These are phyloP conservation scores for Hypomecis atomaria DNA, from an alignment of 2,888 invertebrate genomes.

Conservation along the genomic window DNA sequence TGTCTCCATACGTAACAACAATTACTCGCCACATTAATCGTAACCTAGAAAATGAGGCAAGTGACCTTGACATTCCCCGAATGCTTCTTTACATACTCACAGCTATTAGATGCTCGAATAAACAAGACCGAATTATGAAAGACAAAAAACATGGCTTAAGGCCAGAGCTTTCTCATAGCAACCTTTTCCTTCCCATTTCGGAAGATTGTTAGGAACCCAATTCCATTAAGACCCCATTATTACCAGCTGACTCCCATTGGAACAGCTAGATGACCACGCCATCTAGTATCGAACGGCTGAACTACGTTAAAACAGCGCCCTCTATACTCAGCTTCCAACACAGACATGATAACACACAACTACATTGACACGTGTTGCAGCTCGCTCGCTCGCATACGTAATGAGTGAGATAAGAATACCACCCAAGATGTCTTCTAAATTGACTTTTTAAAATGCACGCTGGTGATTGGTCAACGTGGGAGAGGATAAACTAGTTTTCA, in stretches of 20 bases:
- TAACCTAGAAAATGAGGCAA: slow-evolving; percentile 24
- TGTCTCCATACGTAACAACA: slow-evolving; percentile 3
- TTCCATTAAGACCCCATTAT: slow-evolving; percentile 53
- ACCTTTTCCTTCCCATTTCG: slow-evolving; percentile 36
- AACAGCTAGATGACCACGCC: slow-evolving; percentile 48
- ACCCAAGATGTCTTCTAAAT: slow-evolving; percentile 69
- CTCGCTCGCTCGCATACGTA: slow-evolving; percentile 63
- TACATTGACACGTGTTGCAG: slow-evolving; percentile 57
- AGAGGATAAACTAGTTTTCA: slow-evolving; percentile 64
- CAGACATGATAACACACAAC: slow-evolving; percentile 52
- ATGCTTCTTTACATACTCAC: slow-evolving; percentile 1
- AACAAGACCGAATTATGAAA: slow-evolving; percentile 17
- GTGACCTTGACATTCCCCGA: slow-evolving; percentile 28
- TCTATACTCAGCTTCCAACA: slow-evolving; percentile 53
- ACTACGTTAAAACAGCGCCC: slow-evolving; percentile 68
- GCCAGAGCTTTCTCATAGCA: slow-evolving; percentile 34
- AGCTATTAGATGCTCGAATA: slow-evolving; percentile 2
- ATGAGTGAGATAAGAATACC: slow-evolving; percentile 67
- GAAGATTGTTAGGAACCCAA: slow-evolving; percentile 43
- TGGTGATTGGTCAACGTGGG: slow-evolving; percentile 74
- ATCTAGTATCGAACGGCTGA: slow-evolving; percentile 59
- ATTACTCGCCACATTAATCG: slow-evolving; percentile 1
- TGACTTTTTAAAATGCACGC: slow-evolving; percentile 64
- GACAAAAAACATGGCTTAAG: slow-evolving; percentile 22
- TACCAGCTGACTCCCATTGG: slow-evolving; percentile 57